Percentiles rank a stretch among this genome's conserved stretches.
These are phyloP conservation scores for Threskiornis aethiopicus DNA, from an alignment of 2,797 vertebrate genomes.

Conservation along the genomic window DNA sequence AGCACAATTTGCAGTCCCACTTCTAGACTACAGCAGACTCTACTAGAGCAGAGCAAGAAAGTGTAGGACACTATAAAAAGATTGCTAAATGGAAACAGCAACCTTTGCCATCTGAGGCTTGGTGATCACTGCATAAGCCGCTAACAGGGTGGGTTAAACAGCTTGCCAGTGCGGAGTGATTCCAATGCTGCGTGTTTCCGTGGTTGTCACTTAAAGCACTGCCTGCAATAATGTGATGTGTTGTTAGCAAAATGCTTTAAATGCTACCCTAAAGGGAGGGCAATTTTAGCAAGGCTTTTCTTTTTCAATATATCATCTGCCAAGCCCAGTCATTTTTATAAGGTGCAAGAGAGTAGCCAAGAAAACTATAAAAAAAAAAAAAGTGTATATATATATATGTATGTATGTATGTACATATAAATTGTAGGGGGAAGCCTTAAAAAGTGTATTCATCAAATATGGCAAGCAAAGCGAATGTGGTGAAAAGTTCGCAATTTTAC, in stretches of 20 bases:
- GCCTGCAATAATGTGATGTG: not conserved
- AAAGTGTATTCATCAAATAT: conserved; percentile 10
- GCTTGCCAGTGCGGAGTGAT: not conserved
- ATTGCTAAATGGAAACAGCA: not conserved
- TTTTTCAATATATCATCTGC: not conserved
- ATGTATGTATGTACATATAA: not conserved
- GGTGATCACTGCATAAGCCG: not conserved
- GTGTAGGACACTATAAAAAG: not conserved
- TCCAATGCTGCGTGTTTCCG: not conserved
- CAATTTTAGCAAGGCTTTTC: conserved; percentile 7
- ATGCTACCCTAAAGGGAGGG: not conserved
- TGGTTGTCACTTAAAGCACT: not conserved
- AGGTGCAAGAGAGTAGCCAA: not conserved
- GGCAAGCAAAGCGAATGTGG: conserved; percentile 39
- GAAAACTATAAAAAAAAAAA: not conserved
- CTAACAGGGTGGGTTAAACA: not conserved
- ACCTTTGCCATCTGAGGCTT: not conserved
- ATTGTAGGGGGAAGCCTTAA: not conserved
- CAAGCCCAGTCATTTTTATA: conserved; percentile 22
- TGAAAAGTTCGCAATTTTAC: conserved; percentile 5
- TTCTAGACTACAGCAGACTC: not conserved
- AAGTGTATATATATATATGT: too few relatives aligned
- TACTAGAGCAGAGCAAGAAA: not conserved
- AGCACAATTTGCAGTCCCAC: not conserved
- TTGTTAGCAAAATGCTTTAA: conserved; percentile 11